Evolutionary conservation across 2,797 vertebrate species (phyloP).

Genomic region (Simalia tracyae): DNA sequence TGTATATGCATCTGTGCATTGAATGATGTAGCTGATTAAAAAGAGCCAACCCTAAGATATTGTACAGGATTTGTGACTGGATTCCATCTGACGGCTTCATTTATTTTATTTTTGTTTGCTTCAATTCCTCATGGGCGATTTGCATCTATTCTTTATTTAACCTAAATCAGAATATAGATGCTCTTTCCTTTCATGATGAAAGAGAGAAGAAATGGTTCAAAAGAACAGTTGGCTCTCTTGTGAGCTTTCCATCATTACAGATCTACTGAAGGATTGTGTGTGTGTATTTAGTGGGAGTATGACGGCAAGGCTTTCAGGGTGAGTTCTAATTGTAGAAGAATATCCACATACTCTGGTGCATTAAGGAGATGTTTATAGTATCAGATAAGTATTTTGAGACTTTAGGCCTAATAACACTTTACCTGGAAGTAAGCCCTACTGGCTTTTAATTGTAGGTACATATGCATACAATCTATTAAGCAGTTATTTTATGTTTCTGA

Average conservation of each 20-base stretch:
- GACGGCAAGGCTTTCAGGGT: not conserved
- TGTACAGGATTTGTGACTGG: not conserved
- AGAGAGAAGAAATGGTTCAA: not conserved
- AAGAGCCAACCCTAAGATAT: not conserved
- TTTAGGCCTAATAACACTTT: not conserved
- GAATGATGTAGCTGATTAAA: not conserved
- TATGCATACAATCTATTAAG: not conserved
- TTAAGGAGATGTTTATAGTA: not conserved
- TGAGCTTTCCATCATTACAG: not conserved
- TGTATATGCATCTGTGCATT: too few species aligned
- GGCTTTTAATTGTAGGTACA: not conserved
- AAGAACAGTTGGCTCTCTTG: not conserved
- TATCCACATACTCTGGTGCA: not conserved
- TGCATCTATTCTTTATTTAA: not conserved
- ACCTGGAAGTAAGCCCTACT: not conserved
- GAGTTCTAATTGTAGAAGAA: not conserved
- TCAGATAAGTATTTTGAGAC: not conserved
- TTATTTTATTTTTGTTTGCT: not conserved
- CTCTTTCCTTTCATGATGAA: not conserved
- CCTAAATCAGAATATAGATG: not conserved
- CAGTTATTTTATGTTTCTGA: not conserved
- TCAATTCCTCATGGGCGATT: not conserved
- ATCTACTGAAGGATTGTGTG: not conserved
- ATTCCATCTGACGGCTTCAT: not conserved
- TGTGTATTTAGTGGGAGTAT: not conserved